Percentiles rank a stretch among this genome's conserved stretches.
phyloP scores from a whole-genome alignment of 1,140 invertebrate genomes.

The Listronotus bonariensis region DNA sequence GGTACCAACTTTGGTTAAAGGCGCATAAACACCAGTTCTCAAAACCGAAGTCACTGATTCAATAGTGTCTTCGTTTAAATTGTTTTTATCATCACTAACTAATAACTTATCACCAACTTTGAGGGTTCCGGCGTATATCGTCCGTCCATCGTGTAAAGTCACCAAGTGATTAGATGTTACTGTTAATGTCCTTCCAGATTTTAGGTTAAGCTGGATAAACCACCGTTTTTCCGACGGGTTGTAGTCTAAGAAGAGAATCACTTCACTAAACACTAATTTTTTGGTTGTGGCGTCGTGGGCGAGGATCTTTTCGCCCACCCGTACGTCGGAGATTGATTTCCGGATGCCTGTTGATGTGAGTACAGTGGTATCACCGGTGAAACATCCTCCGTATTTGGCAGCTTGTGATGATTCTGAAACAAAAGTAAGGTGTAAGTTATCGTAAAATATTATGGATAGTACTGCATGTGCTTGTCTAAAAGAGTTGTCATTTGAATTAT shows the following conservation, averaged over 20 bases:
- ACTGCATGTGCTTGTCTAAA: too few relatives aligned
- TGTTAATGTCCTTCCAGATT: constrained; percentile 70
- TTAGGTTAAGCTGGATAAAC: constrained; percentile 75
- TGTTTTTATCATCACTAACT: constrained; percentile 57
- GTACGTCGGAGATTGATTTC: constrained; percentile 71
- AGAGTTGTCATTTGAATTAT: too few relatives aligned
- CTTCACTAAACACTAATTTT: constrained; percentile 77
- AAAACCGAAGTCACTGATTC: constrained; percentile 62
- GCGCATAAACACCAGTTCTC: constrained; percentile 82
- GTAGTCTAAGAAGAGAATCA: constrained; percentile 88
- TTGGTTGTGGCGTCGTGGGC: constrained; percentile 68
- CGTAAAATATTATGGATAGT: too few relatives aligned
- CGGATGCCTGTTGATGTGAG: constrained; percentile 59
- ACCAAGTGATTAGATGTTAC: constrained; percentile 88
- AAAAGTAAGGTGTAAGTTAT: constrained; percentile 19
- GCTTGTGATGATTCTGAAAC: constrained; percentile 89
- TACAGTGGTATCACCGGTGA: constrained; percentile 70
- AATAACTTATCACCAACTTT: constrained; percentile 59
- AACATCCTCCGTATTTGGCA: constrained; percentile 81
- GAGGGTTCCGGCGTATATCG: constrained; percentile 66
- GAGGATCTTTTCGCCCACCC: constrained; percentile 80
- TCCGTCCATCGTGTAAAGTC: constrained; percentile 53
- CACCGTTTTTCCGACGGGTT: constrained; percentile 67
- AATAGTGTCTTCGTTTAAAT: constrained; percentile 66
- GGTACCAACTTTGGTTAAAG: constrained; percentile 85